Base-by-base conservation (phyloP, 2,888 invertebrate genomes). In the Chalcosyrphus nemorum region DNA sequence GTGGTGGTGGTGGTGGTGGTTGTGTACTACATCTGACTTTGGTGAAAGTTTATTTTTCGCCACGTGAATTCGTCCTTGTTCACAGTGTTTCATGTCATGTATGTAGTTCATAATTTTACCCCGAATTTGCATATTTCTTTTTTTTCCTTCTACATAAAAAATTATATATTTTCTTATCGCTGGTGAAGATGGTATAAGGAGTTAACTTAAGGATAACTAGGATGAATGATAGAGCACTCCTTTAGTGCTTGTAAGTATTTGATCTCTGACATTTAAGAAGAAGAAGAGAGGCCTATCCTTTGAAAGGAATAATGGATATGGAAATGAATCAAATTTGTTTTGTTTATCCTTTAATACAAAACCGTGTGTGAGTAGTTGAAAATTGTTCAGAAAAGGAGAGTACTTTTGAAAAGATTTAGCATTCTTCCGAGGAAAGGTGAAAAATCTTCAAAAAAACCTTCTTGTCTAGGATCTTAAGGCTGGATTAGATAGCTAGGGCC, bases 1-100 rank as follows among this genome's bases (percentile, higher is more conserved):
- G 11, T 35, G 15, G 35, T 32, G n/a, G 19, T 72, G 52, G 11
- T 35, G 15, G 35, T 32, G n/a, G 19, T 72, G 65, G 57, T 72
- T 56, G 19, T 50, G 50, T 52, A 47, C 61, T 61, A 54, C 78
- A 78, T 78, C 74, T 74, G 78, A 82, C 82, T 82, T 82, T 82
- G 59, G 52, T 61, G 47, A 68, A 72, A 78, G 78, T 82, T 78
- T 78, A 72, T 72, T 78, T 82, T 82, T 61, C 54, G 32, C 72
- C 47, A 72, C 63, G 68, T 68, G 59, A 66, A 59, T 63, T 82
- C 61, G 72, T 72, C 78, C 78, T 82, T 78, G 78, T 66, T 68
- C 61, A 66, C 50, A 50, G 66, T 50, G 72, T 68, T 66, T 19
- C 82, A 56, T 47, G 66, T 68, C 56, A 54, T 78, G 72, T 56